phyloP scores from a whole-genome alignment of 2,888 invertebrate species.

The Agriotes lineatus region DNA sequence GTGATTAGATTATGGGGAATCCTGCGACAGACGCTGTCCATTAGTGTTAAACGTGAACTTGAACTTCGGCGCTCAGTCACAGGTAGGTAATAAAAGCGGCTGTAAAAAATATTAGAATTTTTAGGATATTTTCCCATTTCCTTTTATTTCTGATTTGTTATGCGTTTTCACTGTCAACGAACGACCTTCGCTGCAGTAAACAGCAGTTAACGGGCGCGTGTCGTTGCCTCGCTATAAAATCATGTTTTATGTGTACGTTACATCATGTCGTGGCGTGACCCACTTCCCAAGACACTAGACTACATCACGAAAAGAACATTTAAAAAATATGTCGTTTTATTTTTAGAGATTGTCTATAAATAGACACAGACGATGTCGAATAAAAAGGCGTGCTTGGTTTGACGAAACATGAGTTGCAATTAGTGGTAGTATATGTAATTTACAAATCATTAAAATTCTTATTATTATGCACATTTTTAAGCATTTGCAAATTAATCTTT shows the following conservation, averaged over 20 bases:
- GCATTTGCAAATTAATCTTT: no score
- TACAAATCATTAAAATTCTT: no score
- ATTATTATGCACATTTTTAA: no score
- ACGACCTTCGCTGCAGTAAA: constrained; percentile 63
- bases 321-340: constrained; percentile 18
- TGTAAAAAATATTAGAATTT: constrained; percentile 15
- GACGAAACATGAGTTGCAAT: no score
- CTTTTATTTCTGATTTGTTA: constrained; percentile 45
- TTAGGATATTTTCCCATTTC: constrained; percentile 7
- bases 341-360: background rate
- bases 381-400: no score
- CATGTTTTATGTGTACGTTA: constrained; percentile 64
- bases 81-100: constrained; percentile 19
- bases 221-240: constrained; percentile 64
- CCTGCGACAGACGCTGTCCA: background rate
- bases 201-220: constrained; percentile 62
- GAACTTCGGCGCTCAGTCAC: background rate
- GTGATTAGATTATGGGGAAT: no score
- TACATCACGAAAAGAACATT: constrained; percentile 33
- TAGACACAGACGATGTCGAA: no score
- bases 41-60: background rate
- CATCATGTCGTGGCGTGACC: constrained; percentile 62
- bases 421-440: no score
- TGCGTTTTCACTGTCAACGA: constrained; percentile 64
- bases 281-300: constrained; percentile 48